Conservation (phyloP, 2,113 vertebrate genomes). For the Sinocyclocheilus grahami region DNA sequence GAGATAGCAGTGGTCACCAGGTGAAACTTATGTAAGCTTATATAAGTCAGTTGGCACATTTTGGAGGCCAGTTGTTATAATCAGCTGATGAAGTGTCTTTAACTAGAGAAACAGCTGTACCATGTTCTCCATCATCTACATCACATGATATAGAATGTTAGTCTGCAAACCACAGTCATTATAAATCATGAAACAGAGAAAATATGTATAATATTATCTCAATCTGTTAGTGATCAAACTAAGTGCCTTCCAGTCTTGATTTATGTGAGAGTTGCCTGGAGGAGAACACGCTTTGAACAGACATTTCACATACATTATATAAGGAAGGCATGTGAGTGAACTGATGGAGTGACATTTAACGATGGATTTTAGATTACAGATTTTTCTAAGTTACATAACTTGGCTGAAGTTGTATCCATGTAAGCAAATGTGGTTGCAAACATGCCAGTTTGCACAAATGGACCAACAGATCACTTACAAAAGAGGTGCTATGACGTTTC, state of each 20-base stretch:
- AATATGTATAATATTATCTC: neutral
- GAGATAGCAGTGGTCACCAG: neutral
- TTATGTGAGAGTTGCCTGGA: neutral
- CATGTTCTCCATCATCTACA: neutral
- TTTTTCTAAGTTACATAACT: neutral
- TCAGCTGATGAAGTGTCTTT: neutral
- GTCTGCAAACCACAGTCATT: neutral
- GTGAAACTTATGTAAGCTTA: neutral
- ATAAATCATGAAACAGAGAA: neutral
- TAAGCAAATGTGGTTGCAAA: neutral
- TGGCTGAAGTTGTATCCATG: neutral
- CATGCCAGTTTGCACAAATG: neutral
- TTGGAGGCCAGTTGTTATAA: neutral
- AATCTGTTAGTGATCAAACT: constrained; percentile 11
- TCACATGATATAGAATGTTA: neutral
- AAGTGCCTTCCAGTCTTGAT: neutral
- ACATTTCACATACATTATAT: constrained; percentile 15
- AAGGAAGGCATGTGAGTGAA: neutral
- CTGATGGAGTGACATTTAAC: constrained; percentile 13
- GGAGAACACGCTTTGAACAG: neutral
- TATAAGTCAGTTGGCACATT: neutral
- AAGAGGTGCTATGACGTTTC: neutral
- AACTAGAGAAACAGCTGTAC: neutral
- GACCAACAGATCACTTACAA: neutral
- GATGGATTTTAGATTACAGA: constrained; percentile 8